phyloP scores from a whole-genome alignment of 2,888 invertebrate species.

The Ceratothoa steindachneri region DNA sequence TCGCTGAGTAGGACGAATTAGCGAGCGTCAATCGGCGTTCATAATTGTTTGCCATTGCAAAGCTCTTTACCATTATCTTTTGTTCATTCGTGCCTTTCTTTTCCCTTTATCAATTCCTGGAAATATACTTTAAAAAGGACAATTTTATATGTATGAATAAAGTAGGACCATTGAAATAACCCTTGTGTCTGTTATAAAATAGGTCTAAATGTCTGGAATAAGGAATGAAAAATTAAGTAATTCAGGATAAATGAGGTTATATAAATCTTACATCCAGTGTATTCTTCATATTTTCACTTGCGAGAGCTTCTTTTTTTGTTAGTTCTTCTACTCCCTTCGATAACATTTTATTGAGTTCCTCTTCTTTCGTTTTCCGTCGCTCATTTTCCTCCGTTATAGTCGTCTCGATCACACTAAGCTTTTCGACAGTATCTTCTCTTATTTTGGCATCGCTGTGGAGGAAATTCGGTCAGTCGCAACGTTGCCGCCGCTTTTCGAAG shows the following conservation, averaged over 20 bases:
- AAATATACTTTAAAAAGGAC: no score
- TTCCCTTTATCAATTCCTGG: no score
- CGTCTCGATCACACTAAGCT: constrained; percentile 41
- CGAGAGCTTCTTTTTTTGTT: not conserved
- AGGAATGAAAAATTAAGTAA: no score
- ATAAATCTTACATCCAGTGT: not conserved
- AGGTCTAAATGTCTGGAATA: not conserved
- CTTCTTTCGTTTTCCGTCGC: constrained; percentile 34
- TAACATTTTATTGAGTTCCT: constrained; percentile 30
- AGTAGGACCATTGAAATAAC: not conserved
- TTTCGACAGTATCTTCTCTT: constrained; percentile 41
- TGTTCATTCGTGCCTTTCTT: no score
- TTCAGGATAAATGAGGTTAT: no score
- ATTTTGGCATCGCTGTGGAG: constrained; percentile 45
- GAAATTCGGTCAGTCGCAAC: not conserved
- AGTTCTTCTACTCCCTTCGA: constrained; percentile 23
- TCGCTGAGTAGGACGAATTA: no score
- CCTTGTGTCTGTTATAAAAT: not conserved
- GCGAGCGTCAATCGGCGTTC: no score
- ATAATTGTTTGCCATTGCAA: no score
- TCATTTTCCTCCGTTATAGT: constrained; percentile 39
- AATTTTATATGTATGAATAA: no score
- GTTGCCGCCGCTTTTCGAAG: no score
- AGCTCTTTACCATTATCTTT: no score
- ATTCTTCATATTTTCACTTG: not conserved